phyloP scores from a whole-genome alignment of 1,140 invertebrate genomes.

The Leptinotarsa texana region DNA sequence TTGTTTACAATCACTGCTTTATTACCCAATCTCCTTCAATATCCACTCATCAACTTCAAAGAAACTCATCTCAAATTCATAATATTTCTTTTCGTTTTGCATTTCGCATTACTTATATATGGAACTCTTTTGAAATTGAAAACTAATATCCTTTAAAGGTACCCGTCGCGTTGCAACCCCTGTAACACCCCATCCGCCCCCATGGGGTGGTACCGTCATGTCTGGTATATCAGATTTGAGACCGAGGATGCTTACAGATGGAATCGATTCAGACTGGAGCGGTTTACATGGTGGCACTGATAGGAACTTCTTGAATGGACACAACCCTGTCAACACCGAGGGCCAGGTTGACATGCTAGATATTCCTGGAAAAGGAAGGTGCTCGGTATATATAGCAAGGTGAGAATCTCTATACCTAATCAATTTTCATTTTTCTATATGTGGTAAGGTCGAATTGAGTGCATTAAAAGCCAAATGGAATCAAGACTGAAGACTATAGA shows the following conservation, averaged over 20 bases:
- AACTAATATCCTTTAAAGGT: conserved; percentile 35
- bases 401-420: conserved; percentile 37
- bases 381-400: conserved; percentile 88
- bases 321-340: conserved; percentile 55
- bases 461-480: no score
- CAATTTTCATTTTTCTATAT: background rate
- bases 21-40: no score
- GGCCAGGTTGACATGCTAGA: conserved; percentile 87
- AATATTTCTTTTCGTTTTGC: background rate
- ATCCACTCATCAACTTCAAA: no score
- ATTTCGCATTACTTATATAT: background rate
- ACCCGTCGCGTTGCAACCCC: conserved; percentile 65
- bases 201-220: conserved; percentile 60
- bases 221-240: conserved; percentile 48
- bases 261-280: conserved; percentile 66
- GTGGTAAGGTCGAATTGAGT: no score
- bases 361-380: conserved; percentile 88
- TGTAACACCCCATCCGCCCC: conserved; percentile 63
- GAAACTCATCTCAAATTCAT: no score
- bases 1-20: no score
- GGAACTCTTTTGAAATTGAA: background rate
- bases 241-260: conserved; percentile 52
- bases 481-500: no score
- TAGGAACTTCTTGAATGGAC: conserved; percentile 61
- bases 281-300: conserved; percentile 58